Percentiles rank a stretch among this genome's conserved stretches.
phyloP scores from a whole-genome alignment of 2,888 invertebrate species.

The Diloba caeruleocephala region DNA sequence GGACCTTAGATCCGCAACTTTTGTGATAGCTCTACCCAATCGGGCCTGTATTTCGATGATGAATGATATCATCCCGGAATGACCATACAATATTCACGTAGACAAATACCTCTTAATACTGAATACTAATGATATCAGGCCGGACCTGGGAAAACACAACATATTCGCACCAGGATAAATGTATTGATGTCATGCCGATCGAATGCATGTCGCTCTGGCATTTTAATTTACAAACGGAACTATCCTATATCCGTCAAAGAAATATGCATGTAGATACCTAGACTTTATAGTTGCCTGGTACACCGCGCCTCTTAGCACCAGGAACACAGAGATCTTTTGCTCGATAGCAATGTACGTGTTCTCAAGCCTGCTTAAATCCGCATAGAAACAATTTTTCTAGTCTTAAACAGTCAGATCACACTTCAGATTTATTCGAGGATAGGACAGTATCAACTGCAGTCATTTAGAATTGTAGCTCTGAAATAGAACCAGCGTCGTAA shows the following conservation, averaged over 20 bases:
- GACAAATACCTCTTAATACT: slow-evolving; percentile 14
- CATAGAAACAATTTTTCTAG: too few species aligned
- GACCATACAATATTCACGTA: slow-evolving; percentile 18
- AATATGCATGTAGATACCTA: too few species aligned
- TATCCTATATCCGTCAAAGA: not conserved
- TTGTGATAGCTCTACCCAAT: not conserved
- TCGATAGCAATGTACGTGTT: too few species aligned
- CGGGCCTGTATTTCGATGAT: slow-evolving; percentile 17
- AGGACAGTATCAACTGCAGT: too few species aligned
- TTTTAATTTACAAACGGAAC: slow-evolving; percentile 46
- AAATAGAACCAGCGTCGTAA: too few species aligned
- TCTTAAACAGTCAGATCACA: too few species aligned
- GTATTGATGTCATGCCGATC: slow-evolving; percentile 34
- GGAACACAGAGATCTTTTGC: not conserved
- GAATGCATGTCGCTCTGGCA: slow-evolving; percentile 28
- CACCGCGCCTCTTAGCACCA: not conserved
- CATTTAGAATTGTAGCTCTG: too few species aligned
- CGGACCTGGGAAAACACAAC: slow-evolving; percentile 50
- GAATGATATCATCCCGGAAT: slow-evolving; percentile 22
- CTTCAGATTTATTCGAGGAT: too few species aligned
- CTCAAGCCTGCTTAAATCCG: too few species aligned
- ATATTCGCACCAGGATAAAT: slow-evolving; percentile 30
- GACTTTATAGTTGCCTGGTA: slow-evolving; percentile 13
- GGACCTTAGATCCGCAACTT: not conserved
- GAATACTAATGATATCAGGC: slow-evolving; percentile 34